Percentiles rank a stretch among this genome's conserved stretches.
Conservation (phyloP, 1,140 invertebrate species). For the Mactra quadrangularis region DNA sequence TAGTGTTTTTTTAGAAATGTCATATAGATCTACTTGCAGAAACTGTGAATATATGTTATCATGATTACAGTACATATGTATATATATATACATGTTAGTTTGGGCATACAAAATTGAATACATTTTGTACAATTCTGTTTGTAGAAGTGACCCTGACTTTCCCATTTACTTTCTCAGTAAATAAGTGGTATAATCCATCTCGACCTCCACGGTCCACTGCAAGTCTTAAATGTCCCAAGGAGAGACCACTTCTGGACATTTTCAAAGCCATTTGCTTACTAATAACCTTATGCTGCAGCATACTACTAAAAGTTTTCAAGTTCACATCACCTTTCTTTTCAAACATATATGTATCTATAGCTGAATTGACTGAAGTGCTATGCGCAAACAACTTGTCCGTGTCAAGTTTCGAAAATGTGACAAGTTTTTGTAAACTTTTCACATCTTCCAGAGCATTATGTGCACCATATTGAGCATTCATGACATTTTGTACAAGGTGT, state of each 20-base stretch:
- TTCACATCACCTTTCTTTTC: background rate
- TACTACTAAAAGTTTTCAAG: background rate
- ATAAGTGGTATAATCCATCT: too few species aligned
- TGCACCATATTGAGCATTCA: background rate
- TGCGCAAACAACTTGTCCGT: background rate
- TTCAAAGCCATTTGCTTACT: background rate
- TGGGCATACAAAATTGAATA: too few species aligned
- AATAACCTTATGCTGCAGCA: background rate
- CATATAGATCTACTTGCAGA: too few species aligned
- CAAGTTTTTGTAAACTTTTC: conserved; percentile 7
- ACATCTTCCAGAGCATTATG: conserved; percentile 18
- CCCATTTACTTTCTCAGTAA: background rate
- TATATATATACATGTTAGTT: too few species aligned
- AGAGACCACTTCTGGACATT: background rate
- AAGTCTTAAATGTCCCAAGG: background rate
- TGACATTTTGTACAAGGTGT: background rate
- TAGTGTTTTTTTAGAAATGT: too few species aligned
- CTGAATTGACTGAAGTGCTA: background rate
- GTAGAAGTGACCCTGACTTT: conserved; percentile 6
- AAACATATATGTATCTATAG: background rate
- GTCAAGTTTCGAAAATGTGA: background rate
- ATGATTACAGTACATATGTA: too few species aligned
- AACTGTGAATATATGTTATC: too few species aligned
- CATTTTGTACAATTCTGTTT: background rate
- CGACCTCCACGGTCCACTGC: background rate